Conservation (phyloP, 1,140 invertebrate genomes). For the Andricus grossulariae region DNA sequence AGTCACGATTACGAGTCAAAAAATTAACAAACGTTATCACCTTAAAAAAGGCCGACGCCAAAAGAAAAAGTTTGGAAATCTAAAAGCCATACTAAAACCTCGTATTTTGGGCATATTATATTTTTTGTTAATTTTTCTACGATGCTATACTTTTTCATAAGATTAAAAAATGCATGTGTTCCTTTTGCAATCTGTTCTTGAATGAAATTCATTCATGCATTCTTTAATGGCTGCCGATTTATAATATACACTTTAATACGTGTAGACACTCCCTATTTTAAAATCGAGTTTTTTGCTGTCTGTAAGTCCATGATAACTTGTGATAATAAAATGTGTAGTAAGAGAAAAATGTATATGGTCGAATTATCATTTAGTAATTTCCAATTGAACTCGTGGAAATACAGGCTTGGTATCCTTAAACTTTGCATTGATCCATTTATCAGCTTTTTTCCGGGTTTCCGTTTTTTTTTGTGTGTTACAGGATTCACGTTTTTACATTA, state of each 20-base stretch:
- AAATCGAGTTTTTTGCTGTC: not conserved
- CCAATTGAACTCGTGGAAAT: too few species aligned
- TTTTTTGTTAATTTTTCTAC: too few species aligned
- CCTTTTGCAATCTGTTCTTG: constrained; percentile 45
- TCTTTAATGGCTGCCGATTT: constrained; percentile 67
- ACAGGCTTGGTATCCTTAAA: too few species aligned
- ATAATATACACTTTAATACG: constrained; percentile 62
- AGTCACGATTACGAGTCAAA: constrained; percentile 89
- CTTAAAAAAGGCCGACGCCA: constrained; percentile 84
- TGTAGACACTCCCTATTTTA: too few species aligned
- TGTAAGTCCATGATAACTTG: too few species aligned
- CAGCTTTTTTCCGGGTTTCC: too few species aligned
- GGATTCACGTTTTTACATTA: too few species aligned
- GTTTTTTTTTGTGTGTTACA: too few species aligned
- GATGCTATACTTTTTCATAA: constrained; percentile 40
- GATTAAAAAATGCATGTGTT: constrained; percentile 45
- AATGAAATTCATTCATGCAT: constrained; percentile 40
- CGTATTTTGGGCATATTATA: not conserved
- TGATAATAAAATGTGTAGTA: too few species aligned
- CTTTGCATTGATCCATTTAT: too few species aligned
- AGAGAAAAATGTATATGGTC: too few species aligned
- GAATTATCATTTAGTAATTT: too few species aligned
- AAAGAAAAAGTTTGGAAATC: constrained; percentile 63
- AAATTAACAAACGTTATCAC: constrained; percentile 84
- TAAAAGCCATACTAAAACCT: constrained; percentile 22